These are phyloP conservation scores for Epinephelus malabaricus DNA, from an alignment of 2,797 vertebrate species.

Conservation along the genomic window DNA sequence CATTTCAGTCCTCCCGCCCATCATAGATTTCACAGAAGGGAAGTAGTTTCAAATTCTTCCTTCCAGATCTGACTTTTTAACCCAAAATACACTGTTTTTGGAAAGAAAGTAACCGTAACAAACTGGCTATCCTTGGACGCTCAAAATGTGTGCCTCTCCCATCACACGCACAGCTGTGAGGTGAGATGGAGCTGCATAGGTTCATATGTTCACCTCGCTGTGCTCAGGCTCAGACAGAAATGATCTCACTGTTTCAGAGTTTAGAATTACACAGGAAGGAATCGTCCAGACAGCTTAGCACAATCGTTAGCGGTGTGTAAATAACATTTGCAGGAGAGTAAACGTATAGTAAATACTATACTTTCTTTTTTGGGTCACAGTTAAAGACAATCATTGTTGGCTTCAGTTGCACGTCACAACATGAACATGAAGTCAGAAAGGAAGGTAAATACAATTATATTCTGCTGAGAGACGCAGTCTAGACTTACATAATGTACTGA, in stretches of 20 bases:
- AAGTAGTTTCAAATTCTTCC: constrained; percentile 35
- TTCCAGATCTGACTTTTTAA: not conserved
- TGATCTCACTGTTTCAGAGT: constrained; percentile 58
- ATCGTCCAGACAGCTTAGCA: constrained; percentile 56
- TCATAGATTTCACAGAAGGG: constrained; percentile 35
- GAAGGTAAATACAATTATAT: constrained; percentile 21
- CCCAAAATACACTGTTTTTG: not conserved
- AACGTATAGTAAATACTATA: constrained; percentile 44
- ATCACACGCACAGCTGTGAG: constrained; percentile 3
- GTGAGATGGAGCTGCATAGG: constrained; percentile 9
- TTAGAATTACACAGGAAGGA: constrained; percentile 63
- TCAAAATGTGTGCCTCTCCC: not conserved
- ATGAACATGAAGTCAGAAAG: constrained; percentile 24
- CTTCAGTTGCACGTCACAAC: constrained; percentile 38
- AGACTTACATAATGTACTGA: not conserved
- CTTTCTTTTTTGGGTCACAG: constrained; percentile 33
- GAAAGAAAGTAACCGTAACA: constrained; percentile 9
- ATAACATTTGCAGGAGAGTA: constrained; percentile 52
- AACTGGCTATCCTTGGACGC: not conserved
- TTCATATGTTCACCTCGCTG: constrained; percentile 35
- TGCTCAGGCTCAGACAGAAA: constrained; percentile 60
- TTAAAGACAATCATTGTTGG: constrained; percentile 57
- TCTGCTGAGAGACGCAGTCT: constrained; percentile 26
- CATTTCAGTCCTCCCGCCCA: constrained; percentile 46
- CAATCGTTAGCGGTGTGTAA: constrained; percentile 50